These are phyloP conservation scores for Salticus scenicus DNA, from an alignment of 2,888 invertebrate species.

Conservation along the genomic window DNA sequence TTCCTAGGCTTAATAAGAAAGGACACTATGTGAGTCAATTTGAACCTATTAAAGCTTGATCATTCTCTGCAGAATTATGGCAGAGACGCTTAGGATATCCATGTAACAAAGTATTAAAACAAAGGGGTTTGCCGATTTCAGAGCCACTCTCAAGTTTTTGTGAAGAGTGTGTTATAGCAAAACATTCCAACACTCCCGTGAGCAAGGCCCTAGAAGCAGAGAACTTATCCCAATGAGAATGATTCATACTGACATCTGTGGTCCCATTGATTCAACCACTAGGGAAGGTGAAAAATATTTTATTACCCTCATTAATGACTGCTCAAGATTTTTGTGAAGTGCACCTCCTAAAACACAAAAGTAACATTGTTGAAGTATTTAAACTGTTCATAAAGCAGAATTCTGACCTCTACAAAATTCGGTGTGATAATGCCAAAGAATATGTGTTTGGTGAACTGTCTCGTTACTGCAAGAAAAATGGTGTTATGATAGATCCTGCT, in stretches of 20 bases:
- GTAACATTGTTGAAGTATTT: conserved; percentile 23
- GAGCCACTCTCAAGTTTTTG: conserved; percentile 31
- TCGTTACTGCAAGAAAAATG: conserved; percentile 48
- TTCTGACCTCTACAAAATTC: conserved; percentile 26
- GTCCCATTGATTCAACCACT: conserved; percentile 30
- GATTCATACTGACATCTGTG: conserved; percentile 38
- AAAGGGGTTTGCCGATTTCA: conserved; percentile 26
- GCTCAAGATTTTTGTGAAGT: conserved; percentile 33
- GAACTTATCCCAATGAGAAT: conserved; percentile 15
- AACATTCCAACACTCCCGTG: conserved; percentile 27
- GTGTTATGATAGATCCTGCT: conserved; percentile 66
- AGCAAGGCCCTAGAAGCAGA: conserved; percentile 27
- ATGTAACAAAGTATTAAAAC: conserved; percentile 28
- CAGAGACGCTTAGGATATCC: conserved; percentile 12
- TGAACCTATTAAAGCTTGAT: conserved; percentile 16
- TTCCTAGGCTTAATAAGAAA: conserved; percentile 23
- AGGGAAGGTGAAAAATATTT: conserved; percentile 30
- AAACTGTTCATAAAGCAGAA: conserved; percentile 34
- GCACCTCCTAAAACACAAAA: conserved; percentile 40
- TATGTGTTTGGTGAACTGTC: conserved; percentile 57
- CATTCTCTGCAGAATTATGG: conserved; percentile 6
- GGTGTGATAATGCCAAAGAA: conserved; percentile 65
- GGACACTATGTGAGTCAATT: conserved; percentile 27
- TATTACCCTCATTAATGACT: conserved; percentile 34
- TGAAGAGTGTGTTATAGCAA: conserved; percentile 41